These are phyloP conservation scores for Carterocephalus palaemon DNA, from an alignment of 2,888 invertebrate species.

Conservation along the genomic window DNA sequence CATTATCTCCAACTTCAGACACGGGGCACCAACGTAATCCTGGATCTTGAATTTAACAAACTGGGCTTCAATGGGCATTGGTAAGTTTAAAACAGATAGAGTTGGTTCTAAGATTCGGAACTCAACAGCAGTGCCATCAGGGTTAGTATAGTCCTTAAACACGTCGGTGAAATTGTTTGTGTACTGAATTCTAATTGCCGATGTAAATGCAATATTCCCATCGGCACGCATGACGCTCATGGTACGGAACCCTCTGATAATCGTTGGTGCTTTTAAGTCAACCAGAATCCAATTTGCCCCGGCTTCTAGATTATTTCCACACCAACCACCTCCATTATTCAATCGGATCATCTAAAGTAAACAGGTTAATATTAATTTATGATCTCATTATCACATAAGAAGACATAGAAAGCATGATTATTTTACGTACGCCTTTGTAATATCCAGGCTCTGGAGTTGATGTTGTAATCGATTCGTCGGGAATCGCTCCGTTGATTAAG, in stretches of 20 bases:
- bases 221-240: constrained; percentile 91
- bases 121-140: constrained; percentile 95
- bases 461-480: constrained; percentile 92
- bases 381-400: no score
- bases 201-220: constrained; percentile 91
- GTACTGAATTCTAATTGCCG: constrained; percentile 92
- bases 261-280: constrained; percentile 92
- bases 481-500: constrained; percentile 91
- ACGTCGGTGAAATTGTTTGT: constrained; percentile 92
- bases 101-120: constrained; percentile 94
- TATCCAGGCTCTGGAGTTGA: constrained; percentile 91
- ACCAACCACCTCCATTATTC: constrained; percentile 92
- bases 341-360: constrained; percentile 86
- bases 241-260: constrained; percentile 93
- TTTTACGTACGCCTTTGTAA: constrained; percentile 83
- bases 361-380: constrained; percentile 11
- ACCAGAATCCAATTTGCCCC: constrained; percentile 93
- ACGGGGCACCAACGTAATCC: constrained; percentile 93
- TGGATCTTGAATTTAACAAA: constrained; percentile 91
- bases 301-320: constrained; percentile 90
- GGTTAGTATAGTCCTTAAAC: constrained; percentile 94
- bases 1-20: constrained; percentile 93
- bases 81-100: constrained; percentile 92
- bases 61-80: constrained; percentile 94
- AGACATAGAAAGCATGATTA: neutral